phyloP scores from a whole-genome alignment of 2,888 invertebrate genomes.

The Leptinotarsa rubiginosa region DNA sequence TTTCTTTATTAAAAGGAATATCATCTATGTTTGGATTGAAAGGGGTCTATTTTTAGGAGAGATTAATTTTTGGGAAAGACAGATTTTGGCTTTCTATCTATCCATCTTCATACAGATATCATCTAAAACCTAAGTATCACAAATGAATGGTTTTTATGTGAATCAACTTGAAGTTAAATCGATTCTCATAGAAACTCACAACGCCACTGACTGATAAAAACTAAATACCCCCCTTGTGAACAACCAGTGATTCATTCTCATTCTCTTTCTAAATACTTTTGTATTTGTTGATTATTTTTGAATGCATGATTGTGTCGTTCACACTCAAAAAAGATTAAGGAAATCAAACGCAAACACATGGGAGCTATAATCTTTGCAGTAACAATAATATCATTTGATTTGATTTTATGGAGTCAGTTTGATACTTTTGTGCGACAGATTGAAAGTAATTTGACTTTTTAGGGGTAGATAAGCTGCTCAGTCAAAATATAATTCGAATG shows the following conservation, averaged over 20 bases:
- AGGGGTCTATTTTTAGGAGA: too few relatives aligned
- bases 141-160: too few relatives aligned
- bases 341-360: slow-evolving; percentile 27
- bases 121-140: too few relatives aligned
- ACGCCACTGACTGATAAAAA: not conserved
- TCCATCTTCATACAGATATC: too few relatives aligned
- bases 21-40: too few relatives aligned
- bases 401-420: not conserved
- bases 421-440: not conserved
- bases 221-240: slow-evolving; percentile 22
- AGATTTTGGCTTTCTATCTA: too few relatives aligned
- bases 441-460: not conserved
- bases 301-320: slow-evolving; percentile 21
- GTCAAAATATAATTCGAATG: too few relatives aligned
- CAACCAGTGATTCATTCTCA: slow-evolving; percentile 29
- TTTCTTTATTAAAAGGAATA: too few relatives aligned
- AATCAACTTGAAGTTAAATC: too few relatives aligned
- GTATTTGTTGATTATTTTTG: slow-evolving; percentile 26
- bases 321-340: slow-evolving; percentile 28
- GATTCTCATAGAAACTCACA: not conserved
- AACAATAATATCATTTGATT: slow-evolving; percentile 3
- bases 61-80: too few relatives aligned
- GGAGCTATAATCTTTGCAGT: not conserved
- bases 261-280: slow-evolving; percentile 18
- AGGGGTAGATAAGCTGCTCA: not conserved